These are phyloP conservation scores for Phyllotis vaccarum DNA, from an alignment of 2,797 vertebrate species.

Conservation along the genomic window DNA sequence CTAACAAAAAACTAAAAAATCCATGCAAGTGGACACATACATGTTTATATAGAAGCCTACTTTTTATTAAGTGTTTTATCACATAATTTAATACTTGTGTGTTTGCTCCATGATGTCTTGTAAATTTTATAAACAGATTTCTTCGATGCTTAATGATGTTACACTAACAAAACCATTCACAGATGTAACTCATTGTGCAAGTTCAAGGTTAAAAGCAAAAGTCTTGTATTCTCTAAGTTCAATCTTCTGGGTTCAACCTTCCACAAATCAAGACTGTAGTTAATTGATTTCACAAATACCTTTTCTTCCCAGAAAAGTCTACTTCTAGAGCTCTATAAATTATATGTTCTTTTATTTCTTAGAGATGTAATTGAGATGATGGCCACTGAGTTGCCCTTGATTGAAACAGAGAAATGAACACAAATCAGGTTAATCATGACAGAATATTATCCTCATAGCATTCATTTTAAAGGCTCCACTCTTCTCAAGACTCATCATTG, in stretches of 20 bases:
- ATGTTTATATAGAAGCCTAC: neutral
- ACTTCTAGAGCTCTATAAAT: slow-evolving; percentile 6
- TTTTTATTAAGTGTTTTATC: neutral
- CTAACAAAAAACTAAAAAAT: neutral
- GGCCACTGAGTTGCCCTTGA: neutral
- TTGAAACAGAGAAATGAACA: slow-evolving; percentile 2
- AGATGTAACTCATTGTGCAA: neutral
- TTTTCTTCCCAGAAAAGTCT: neutral
- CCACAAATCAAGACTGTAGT: slow-evolving; percentile 10
- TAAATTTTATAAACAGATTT: neutral
- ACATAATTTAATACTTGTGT: neutral
- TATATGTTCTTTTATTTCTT: neutral
- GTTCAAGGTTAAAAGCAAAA: neutral
- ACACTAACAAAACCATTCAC: neutral
- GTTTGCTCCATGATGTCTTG: neutral
- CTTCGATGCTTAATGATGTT: neutral
- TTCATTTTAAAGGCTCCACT: neutral
- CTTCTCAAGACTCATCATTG: neutral
- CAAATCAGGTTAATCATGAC: neutral
- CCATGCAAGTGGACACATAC: neutral
- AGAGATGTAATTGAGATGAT: neutral
- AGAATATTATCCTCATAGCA: slow-evolving; percentile 7
- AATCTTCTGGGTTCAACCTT: slow-evolving; percentile 1
- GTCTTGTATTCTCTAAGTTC: neutral
- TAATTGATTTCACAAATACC: neutral